Evolutionary conservation across 2,113 vertebrate genomes (phyloP).

Genomic region (Neotragus pygmaeus): DNA sequence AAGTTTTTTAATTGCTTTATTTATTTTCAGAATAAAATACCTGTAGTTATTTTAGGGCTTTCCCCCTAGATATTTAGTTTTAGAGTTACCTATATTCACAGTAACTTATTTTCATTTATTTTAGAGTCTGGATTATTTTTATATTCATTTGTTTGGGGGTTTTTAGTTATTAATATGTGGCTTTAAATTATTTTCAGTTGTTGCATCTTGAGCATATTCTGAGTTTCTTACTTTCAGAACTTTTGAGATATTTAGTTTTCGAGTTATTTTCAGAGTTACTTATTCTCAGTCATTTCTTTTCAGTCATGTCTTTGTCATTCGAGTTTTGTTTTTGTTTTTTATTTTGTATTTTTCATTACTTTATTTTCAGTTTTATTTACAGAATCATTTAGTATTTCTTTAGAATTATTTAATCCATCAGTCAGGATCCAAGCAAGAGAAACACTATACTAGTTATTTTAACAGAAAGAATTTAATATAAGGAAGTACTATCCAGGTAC

Average conservation of each 20-base stretch:
- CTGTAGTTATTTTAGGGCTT: background rate
- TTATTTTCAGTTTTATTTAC: background rate
- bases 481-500: background rate
- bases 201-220: background rate
- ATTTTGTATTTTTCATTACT: background rate
- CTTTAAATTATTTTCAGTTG: background rate
- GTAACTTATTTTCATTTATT: background rate
- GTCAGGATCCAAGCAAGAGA: background rate
- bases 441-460: background rate
- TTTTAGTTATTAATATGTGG: background rate
- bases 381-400: background rate
- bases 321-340: background rate
- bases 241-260: background rate
- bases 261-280: background rate
- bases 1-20: background rate
- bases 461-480: background rate
- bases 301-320: background rate
- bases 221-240: background rate
- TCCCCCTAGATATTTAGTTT: background rate
- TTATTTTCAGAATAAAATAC: background rate
- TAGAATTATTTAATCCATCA: background rate
- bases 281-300: background rate
- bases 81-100: background rate
- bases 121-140: constrained; percentile 7
- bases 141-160: background rate